These are phyloP conservation scores for Phaenicophaeus curvirostris DNA, from an alignment of 2,797 vertebrate genomes.

Conservation along the genomic window DNA sequence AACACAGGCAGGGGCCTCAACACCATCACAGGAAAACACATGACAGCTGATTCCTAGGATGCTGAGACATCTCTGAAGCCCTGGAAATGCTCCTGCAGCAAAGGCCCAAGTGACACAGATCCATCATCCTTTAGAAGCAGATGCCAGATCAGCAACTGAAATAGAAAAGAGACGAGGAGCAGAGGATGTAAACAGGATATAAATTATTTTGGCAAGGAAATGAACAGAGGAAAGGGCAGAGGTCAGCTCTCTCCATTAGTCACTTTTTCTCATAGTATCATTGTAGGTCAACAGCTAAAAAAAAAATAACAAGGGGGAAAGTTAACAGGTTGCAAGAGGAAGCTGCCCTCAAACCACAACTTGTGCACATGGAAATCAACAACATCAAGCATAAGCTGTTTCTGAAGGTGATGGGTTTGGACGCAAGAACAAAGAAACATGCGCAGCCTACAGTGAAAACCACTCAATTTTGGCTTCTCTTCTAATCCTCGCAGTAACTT, in stretches of 20 bases:
- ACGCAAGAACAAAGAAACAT: not conserved
- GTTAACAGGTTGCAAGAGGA: not conserved
- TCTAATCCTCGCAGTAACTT: not conserved
- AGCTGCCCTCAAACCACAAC: not conserved
- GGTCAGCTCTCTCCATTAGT: not conserved
- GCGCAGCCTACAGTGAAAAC: not conserved
- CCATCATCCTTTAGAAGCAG: not conserved
- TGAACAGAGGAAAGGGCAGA: not conserved
- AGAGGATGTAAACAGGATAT: not conserved
- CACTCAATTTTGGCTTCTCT: not conserved
- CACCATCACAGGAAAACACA: too few relatives aligned
- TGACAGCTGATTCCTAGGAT: not conserved
- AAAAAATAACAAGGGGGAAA: not conserved
- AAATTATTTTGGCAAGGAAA: not conserved
- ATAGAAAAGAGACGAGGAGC: not conserved
- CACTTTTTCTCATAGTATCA: not conserved
- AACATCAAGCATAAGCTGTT: not conserved
- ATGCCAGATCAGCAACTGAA: not conserved
- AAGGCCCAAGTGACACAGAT: not conserved
- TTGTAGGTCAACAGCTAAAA: not conserved
- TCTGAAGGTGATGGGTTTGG: not conserved
- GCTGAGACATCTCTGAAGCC: not conserved
- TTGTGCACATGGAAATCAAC: rapidly evolving
- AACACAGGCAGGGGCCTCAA: too few relatives aligned
- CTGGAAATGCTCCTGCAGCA: conserved; percentile 31